A percentile compares a stretch with the other conserved stretches of the same genome.
These are phyloP conservation scores for Tokudaia muenninki DNA, from an alignment of 2,797 vertebrate genomes.

Conservation along the genomic window DNA sequence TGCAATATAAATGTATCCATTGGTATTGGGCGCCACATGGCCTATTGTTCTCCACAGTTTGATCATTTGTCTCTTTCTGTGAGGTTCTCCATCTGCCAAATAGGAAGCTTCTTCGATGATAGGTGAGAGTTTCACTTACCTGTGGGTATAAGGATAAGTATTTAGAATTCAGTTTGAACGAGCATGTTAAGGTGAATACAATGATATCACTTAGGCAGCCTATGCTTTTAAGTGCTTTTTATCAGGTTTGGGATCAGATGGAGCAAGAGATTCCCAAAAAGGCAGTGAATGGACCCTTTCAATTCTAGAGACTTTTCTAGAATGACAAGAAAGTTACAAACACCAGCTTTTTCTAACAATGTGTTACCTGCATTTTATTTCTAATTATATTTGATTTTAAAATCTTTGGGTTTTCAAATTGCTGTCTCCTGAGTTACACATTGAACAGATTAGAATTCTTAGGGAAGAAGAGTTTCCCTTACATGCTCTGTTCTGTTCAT, in stretches of 20 bases:
- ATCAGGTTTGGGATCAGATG: not conserved
- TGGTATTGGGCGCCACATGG: not conserved
- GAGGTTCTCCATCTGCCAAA: not conserved
- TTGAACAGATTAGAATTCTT: not conserved
- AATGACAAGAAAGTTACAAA: not conserved
- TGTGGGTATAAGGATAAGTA: too few species aligned
- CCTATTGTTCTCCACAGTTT: not conserved
- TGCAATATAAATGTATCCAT: not conserved
- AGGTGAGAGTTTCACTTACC: not conserved
- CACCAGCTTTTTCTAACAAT: not conserved
- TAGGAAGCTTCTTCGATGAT: not conserved
- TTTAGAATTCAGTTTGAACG: not conserved
- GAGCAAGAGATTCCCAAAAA: not conserved
- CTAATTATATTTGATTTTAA: conserved; percentile 24
- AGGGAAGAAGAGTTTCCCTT: not conserved
- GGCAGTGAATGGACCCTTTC: not conserved
- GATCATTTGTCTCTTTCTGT: not conserved
- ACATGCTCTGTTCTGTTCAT: not conserved
- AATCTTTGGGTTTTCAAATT: conserved; percentile 26
- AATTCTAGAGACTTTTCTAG: not conserved
- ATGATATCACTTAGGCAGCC: not conserved
- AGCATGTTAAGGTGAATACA: not conserved
- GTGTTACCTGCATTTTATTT: not conserved
- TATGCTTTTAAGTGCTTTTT: not conserved
- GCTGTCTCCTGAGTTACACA: not conserved